Conservation (phyloP, 2,797 vertebrate genomes). For the Microchirus variegatus region DNA sequence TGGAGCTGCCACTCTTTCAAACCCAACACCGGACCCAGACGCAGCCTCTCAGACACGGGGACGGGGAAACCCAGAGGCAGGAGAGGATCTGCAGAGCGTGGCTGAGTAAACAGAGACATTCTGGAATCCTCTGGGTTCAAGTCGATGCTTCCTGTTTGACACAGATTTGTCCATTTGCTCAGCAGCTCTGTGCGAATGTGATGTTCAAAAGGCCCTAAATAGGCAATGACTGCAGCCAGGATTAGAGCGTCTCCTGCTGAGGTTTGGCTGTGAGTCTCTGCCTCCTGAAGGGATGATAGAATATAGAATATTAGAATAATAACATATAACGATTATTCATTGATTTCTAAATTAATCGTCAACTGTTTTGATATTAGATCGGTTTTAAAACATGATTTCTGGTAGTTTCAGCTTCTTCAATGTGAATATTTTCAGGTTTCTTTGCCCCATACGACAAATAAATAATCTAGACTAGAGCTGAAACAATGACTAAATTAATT, state of each 20-base stretch:
- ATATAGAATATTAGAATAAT: too few species aligned
- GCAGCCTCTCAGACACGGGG: slow-evolving; percentile 60
- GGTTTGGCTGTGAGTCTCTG: slow-evolving; percentile 44
- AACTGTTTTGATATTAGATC: too few species aligned
- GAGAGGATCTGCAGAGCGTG: slow-evolving; percentile 11
- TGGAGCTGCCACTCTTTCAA: slow-evolving; percentile 50
- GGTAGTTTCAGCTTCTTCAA: too few species aligned
- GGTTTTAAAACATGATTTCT: too few species aligned
- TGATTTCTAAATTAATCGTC: too few species aligned
- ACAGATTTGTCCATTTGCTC: slow-evolving; percentile 83
- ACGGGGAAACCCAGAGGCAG: slow-evolving; percentile 56
- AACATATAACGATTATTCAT: background rate
- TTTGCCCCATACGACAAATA: too few species aligned
- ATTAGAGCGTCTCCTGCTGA: slow-evolving; percentile 82
- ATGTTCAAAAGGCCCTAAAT: slow-evolving; percentile 84
- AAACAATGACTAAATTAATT: too few species aligned
- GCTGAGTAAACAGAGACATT: slow-evolving; percentile 46
- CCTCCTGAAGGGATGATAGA: slow-evolving; percentile 51
- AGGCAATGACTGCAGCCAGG: slow-evolving; percentile 80
- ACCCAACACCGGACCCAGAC: slow-evolving; percentile 65
- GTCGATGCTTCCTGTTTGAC: slow-evolving; percentile 70
- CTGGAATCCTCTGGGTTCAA: slow-evolving; percentile 74
- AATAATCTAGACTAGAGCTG: too few species aligned
- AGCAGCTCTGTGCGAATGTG: slow-evolving; percentile 76
- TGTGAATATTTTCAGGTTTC: too few species aligned